Evolutionary conservation across 2,888 invertebrate genomes (phyloP).

Genomic region (Bugulina stolonifera): DNA sequence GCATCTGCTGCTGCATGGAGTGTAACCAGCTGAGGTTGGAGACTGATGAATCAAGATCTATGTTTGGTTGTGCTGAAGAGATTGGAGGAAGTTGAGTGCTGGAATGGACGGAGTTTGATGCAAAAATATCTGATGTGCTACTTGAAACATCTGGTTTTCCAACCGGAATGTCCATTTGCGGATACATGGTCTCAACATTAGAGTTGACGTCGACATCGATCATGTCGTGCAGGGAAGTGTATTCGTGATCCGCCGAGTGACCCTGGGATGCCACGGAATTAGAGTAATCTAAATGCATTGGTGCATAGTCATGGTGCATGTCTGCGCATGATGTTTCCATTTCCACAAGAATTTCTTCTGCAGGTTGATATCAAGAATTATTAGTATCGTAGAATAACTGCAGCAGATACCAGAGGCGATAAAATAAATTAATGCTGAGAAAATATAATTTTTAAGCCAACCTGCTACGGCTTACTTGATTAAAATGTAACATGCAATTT

Average conservation of each 20-base stretch:
- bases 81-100: constrained; percentile 17
- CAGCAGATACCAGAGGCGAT: background rate
- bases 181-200: constrained; percentile 62
- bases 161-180: constrained; percentile 23
- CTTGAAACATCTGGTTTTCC: constrained; percentile 18
- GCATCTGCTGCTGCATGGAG: constrained; percentile 27
- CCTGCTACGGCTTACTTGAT: no score
- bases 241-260: constrained; percentile 28
- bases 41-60: constrained; percentile 22
- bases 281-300: constrained; percentile 6
- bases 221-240: constrained; percentile 71
- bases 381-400: background rate
- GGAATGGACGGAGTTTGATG: constrained; percentile 9
- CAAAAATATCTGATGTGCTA: constrained; percentile 16
- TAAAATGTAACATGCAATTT: no score
- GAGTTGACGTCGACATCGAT: constrained; percentile 81
- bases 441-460: no score
- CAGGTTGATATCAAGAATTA: no score
- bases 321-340: background rate
- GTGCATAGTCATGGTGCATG: background rate
- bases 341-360: background rate
- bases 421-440: no score
- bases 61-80: background rate
- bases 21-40: constrained; percentile 27
- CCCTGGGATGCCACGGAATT: background rate